Evolutionary conservation across 2,797 vertebrate genomes (phyloP).

Genomic region (Sebastes matsubarae): DNA sequence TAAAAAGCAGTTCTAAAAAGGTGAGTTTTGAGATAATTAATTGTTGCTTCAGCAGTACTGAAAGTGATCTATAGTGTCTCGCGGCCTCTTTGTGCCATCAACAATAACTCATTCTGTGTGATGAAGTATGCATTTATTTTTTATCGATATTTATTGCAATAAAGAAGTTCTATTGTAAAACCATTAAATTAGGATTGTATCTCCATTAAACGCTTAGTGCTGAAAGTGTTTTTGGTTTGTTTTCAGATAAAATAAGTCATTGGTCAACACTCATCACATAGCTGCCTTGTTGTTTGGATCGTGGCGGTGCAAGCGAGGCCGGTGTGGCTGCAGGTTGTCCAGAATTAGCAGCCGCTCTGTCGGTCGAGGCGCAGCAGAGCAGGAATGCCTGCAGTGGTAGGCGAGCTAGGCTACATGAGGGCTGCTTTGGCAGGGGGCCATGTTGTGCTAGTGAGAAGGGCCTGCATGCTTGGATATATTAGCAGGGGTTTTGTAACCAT

Average conservation of each 20-base stretch:
- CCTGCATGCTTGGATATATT: slow-evolving; percentile 76
- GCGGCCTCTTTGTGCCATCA: background rate
- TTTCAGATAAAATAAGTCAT: background rate
- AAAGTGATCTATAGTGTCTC: background rate
- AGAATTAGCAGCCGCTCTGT: slow-evolving; percentile 57
- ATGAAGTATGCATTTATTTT: background rate
- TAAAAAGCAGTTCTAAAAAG: too few relatives aligned
- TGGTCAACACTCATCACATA: background rate
- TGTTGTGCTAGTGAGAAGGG: slow-evolving; percentile 72
- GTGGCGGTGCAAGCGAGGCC: slow-evolving; percentile 1
- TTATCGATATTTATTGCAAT: background rate
- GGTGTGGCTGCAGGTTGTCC: slow-evolving; percentile 16
- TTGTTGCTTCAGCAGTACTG: background rate
- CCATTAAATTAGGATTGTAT: background rate
- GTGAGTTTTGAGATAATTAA: too few relatives aligned
- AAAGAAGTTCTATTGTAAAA: background rate
- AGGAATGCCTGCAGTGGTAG: slow-evolving; percentile 58
- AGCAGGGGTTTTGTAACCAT: slow-evolving; percentile 74
- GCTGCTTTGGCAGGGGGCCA: slow-evolving; percentile 72
- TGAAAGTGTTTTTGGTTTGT: background rate
- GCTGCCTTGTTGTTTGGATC: slow-evolving; percentile 1
- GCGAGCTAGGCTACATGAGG: slow-evolving; percentile 52
- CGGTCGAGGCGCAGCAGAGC: slow-evolving; percentile 50
- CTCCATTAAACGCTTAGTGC: background rate
- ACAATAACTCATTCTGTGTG: background rate